Conservation (phyloP, 92 coral and sea anemone species). For the Palythoa heliodiscus region DNA sequence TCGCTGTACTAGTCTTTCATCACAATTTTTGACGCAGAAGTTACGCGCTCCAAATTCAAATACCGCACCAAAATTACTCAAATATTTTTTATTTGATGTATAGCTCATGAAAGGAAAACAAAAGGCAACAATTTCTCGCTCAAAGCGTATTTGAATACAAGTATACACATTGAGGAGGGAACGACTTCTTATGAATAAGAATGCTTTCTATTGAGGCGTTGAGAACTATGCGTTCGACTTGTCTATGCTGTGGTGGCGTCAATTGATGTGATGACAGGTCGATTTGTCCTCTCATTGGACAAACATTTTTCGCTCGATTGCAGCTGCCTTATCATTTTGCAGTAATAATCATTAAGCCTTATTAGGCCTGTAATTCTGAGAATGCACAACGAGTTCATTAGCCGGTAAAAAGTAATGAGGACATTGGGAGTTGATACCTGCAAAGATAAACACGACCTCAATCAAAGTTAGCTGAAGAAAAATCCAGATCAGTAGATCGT, state of each 20-base stretch:
- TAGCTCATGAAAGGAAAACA: slow-evolving; percentile 86
- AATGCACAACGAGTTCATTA: slow-evolving; percentile 76
- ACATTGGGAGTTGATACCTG: slow-evolving; percentile 7
- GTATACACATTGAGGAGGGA: slow-evolving; percentile 89
- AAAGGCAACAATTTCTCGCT: slow-evolving; percentile 78
- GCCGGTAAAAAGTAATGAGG: slow-evolving; percentile 51
- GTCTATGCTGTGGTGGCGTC: slow-evolving; percentile 90
- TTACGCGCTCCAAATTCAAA: slow-evolving; percentile 85
- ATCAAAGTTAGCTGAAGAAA: slow-evolving; percentile 30
- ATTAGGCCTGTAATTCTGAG: slow-evolving; percentile 80
- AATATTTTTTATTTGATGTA: slow-evolving; percentile 88
- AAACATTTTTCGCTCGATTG: slow-evolving; percentile 73
- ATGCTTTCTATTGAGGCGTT: slow-evolving; percentile 90
- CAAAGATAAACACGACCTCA: slow-evolving; percentile 15
- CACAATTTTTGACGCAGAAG: slow-evolving; percentile 52
- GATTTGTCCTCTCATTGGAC: slow-evolving; percentile 84
- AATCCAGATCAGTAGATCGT: slow-evolving; percentile 37
- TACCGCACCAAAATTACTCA: slow-evolving; percentile 73
- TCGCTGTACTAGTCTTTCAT: slow-evolving; percentile 51
- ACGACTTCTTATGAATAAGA: slow-evolving; percentile 74
- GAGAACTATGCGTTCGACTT: slow-evolving; percentile 74
- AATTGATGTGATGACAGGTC: slow-evolving; percentile 91
- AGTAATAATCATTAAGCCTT: slow-evolving; percentile 93
- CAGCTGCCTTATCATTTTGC: slow-evolving; percentile 94
- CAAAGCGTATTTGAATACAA: slow-evolving; percentile 78